These are phyloP conservation scores for Nesogale talazaci DNA, from an alignment of 2,113 vertebrate genomes.

Conservation along the genomic window DNA sequence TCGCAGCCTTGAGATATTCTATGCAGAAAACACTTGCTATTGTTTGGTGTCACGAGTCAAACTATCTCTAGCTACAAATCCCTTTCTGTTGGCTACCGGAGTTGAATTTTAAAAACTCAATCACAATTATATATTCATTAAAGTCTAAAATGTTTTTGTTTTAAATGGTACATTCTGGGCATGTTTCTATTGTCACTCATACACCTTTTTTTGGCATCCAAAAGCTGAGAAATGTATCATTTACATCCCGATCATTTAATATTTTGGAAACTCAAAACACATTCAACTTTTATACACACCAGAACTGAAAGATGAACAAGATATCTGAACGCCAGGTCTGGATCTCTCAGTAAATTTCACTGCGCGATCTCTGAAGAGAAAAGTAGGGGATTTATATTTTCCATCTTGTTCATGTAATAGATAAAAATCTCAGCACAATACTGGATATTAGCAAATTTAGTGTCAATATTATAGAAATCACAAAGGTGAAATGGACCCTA, in stretches of 20 bases:
- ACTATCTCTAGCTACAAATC: slow-evolving; percentile 3
- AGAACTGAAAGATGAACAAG: slow-evolving; percentile 97
- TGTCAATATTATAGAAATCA: slow-evolving; percentile 8
- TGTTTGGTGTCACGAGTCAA: neutral
- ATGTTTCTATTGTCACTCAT: neutral
- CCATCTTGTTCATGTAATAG: slow-evolving; percentile 15
- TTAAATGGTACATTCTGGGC: neutral
- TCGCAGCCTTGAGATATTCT: slow-evolving; percentile 21
- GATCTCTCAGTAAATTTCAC: slow-evolving; percentile 97
- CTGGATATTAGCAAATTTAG: neutral
- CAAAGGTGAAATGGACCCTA: neutral
- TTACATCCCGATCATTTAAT: slow-evolving; percentile 20
- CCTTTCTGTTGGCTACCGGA: neutral
- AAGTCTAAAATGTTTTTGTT: neutral
- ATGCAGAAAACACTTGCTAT: neutral
- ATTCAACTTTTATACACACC: slow-evolving; percentile 85
- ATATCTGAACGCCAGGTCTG: slow-evolving; percentile 97
- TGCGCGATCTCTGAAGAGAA: slow-evolving; percentile 91
- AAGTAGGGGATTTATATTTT: slow-evolving; percentile 42
- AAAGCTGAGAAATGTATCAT: slow-evolving; percentile 39
- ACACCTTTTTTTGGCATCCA: neutral
- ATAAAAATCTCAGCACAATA: slow-evolving; percentile 27
- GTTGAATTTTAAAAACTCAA: slow-evolving; percentile 32
- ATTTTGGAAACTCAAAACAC: slow-evolving; percentile 40
- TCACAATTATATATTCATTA: slow-evolving; percentile 31